phyloP scores from a whole-genome alignment of 2,113 vertebrate species.

The Tinamus guttatus region DNA sequence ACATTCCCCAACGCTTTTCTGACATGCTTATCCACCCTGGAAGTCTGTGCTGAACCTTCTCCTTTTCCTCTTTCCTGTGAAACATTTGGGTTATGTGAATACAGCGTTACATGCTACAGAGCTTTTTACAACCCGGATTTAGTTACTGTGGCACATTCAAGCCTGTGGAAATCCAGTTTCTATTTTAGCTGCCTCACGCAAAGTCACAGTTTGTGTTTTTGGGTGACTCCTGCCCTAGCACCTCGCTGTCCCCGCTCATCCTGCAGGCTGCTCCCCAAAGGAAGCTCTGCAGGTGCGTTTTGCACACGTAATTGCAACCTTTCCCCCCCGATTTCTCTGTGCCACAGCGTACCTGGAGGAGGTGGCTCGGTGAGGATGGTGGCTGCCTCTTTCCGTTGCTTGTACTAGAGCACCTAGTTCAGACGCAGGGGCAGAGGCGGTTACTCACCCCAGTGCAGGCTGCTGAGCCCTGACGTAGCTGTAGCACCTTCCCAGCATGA shows the following conservation, averaged over 20 bases:
- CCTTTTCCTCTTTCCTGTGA: not conserved
- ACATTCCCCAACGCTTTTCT: not conserved
- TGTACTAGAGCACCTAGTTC: too few relatives aligned
- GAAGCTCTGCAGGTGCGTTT: not conserved
- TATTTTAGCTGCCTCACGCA: not conserved
- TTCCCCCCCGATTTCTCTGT: not conserved
- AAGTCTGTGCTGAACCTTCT: not conserved
- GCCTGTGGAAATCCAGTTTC: not conserved
- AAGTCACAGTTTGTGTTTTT: not conserved
- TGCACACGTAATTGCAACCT: not conserved
- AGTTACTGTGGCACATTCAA: too few relatives aligned
- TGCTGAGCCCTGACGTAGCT: not conserved
- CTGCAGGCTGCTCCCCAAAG: not conserved
- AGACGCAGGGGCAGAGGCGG: accelerated
- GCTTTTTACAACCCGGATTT: not conserved
- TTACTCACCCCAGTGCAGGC: slow-evolving; percentile 69
- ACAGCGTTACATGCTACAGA: not conserved
- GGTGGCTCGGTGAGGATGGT: accelerated
- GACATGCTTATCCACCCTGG: not conserved
- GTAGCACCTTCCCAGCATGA: slow-evolving; percentile 76
- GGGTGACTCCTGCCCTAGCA: not conserved
- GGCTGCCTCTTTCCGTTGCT: not conserved
- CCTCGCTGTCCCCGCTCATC: not conserved
- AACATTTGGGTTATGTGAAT: not conserved
- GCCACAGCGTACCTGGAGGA: accelerated